Percentiles rank a stretch among this genome's conserved stretches.
Conservation (phyloP, 2,113 vertebrate genomes). For the Lycocorax pyrrhopterus region DNA sequence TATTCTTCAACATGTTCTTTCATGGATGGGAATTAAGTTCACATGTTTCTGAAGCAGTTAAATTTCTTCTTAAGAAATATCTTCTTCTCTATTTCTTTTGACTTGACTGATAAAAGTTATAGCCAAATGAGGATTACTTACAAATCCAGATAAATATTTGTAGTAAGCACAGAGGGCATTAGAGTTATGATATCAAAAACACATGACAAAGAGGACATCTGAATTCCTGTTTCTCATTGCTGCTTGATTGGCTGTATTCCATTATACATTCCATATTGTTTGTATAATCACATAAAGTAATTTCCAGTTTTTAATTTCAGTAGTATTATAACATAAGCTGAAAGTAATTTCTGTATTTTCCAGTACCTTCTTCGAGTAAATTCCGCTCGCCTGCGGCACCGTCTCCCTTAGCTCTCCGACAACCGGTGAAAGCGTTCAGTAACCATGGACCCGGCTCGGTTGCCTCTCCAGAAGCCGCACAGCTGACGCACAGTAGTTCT, state of each 20-base stretch:
- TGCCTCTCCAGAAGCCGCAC: slow-evolving; percentile 66
- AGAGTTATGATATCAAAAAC: background rate
- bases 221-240: slow-evolving; percentile 65
- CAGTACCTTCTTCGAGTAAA: slow-evolving; percentile 96
- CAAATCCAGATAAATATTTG: background rate
- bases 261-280: slow-evolving; percentile 31
- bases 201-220: slow-evolving; percentile 18
- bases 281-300: background rate
- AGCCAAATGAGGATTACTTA: background rate
- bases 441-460: slow-evolving; percentile 74
- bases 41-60: background rate
- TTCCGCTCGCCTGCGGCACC: slow-evolving; percentile 88
- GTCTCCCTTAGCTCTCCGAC: slow-evolving; percentile 90
- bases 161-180: background rate
- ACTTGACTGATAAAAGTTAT: background rate
- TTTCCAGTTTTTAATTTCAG: background rate
- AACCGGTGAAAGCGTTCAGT: slow-evolving; percentile 89
- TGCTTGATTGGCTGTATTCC: slow-evolving; percentile 58
- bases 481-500: slow-evolving; percentile 71
- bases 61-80: background rate
- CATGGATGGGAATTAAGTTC: background rate
- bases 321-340: background rate
- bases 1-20: background rate
- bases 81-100: background rate
- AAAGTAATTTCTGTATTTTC: slow-evolving; percentile 4